Evolutionary conservation across 1,140 invertebrate genomes (phyloP).

Genomic region (Drosophila nannoptera): DNA sequence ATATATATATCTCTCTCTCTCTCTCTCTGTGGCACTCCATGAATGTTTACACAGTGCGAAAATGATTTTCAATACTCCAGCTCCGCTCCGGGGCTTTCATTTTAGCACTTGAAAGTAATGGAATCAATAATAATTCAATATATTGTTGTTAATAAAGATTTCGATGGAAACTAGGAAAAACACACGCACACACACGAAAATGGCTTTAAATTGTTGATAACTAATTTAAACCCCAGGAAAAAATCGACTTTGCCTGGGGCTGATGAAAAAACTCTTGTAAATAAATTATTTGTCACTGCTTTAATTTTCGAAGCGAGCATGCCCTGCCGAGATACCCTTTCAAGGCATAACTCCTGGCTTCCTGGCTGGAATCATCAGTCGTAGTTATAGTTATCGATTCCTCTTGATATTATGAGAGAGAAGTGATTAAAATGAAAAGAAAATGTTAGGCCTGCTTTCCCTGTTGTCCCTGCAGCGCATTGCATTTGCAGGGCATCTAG

Average conservation of each 20-base stretch:
- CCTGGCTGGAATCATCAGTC: too few relatives aligned
- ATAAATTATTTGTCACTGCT: neutral
- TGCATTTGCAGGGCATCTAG: neutral
- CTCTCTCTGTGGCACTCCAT: neutral
- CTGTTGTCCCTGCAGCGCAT: too few relatives aligned
- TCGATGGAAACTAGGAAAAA: neutral
- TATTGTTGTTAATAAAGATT: neutral
- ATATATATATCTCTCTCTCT: too few relatives aligned
- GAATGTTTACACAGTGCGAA: slow-evolving; percentile 17
- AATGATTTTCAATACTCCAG: slow-evolving; percentile 17
- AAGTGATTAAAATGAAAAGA: too few relatives aligned
- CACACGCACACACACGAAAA: neutral
- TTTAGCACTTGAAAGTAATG: neutral
- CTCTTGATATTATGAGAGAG: neutral
- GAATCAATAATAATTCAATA: neutral
- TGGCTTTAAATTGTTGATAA: neutral
- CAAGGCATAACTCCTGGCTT: too few relatives aligned
- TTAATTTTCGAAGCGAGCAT: neutral
- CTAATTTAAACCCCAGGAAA: neutral
- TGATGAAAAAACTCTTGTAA: neutral
- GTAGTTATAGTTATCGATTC: too few relatives aligned
- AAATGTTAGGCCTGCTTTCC: too few relatives aligned
- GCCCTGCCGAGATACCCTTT: too few relatives aligned
- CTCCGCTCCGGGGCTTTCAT: neutral
- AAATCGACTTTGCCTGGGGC: neutral